phyloP scores from a whole-genome alignment of 1,140 invertebrate genomes.

The Halesus radiatus region DNA sequence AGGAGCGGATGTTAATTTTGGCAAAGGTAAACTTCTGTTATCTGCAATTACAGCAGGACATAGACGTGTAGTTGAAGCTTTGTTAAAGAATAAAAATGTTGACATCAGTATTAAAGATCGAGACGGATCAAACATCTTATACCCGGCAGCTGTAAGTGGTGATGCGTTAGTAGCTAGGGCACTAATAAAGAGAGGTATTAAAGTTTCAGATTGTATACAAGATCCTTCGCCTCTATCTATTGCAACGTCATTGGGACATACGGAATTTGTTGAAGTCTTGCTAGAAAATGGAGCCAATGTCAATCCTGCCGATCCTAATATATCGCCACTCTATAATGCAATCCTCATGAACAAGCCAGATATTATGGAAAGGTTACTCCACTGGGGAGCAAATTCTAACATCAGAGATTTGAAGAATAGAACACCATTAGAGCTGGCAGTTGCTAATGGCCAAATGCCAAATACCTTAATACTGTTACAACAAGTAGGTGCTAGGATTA shows the following conservation, averaged over 20 bases:
- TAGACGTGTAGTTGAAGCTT: neutral
- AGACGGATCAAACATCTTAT: neutral
- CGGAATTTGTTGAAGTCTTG: slow-evolving; percentile 1
- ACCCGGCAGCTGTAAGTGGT: neutral
- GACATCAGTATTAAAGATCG: neutral
- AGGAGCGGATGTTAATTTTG: too few relatives aligned
- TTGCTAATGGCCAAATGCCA: neutral
- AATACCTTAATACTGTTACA: neutral
- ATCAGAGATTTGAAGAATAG: neutral
- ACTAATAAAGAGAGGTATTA: neutral
- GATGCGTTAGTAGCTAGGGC: neutral
- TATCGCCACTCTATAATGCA: neutral
- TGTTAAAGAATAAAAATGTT: neutral
- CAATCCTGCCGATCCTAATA: neutral
- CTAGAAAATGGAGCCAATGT: neutral
- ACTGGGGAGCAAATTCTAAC: neutral
- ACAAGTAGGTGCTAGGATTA: too few relatives aligned
- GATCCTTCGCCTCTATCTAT: neutral
- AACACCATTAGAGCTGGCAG: slow-evolving; percentile 9
- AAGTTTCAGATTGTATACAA: neutral
- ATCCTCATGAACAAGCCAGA: too few relatives aligned
- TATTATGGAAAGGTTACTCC: neutral
- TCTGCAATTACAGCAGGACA: neutral
- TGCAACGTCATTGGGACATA: neutral
- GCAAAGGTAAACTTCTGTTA: slow-evolving; percentile 2